Base-by-base conservation (phyloP, 2,113 vertebrate species). In the Psilopsiagon aymara region DNA sequence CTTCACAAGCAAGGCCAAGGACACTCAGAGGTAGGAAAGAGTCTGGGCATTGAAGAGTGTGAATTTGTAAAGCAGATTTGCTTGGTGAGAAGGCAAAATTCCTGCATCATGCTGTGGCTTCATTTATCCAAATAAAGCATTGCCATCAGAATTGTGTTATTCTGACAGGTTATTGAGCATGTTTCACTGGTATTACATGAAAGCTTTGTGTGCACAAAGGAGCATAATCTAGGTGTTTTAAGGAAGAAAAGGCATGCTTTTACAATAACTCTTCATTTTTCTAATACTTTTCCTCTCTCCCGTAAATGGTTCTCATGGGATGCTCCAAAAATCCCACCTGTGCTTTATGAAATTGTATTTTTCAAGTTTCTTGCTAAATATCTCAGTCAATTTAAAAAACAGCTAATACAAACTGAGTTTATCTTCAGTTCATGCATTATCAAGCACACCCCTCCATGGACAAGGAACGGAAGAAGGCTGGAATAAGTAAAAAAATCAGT, bases 401-500 rank as follows among this genome's bases (percentile, higher is more conserved):
- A 85, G 27, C 6, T 78, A 33, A 78, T 17, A 13, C 29, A 73
- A 77, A 55, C 15, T 31, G 24, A 27, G 53, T 67, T 90, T 33
- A 37, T 75, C 33, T 71, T 83, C 29, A 44, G 51, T 66, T 86
- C n/a, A 66, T 7, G 39, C 3, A 9, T 71, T 69, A 62, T 66
- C 82, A 94, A 82, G 69, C 39, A 51, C 10, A 5, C 3, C 7
- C 7, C 2, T 87, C 70, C 53, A 60, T 6, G 25, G 27, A 91
- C 18, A 77, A 73, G 66, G 59, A 73, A 92, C 24, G 52, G 46
- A 75, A 82, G 14, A 43, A 82, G 19, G 19, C 35, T 79, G 33
- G 37, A 89, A 70, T n/a, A 86, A 73, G 60, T 29, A 84, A 66
- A 69, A 92, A 86, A 95, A 66, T 55, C 82, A 88, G 52, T 89